Evolutionary conservation across 2,888 invertebrate species (phyloP), one percentile per base, ranked within the genome.

Genomic region (Cephalotes varians): DNA sequence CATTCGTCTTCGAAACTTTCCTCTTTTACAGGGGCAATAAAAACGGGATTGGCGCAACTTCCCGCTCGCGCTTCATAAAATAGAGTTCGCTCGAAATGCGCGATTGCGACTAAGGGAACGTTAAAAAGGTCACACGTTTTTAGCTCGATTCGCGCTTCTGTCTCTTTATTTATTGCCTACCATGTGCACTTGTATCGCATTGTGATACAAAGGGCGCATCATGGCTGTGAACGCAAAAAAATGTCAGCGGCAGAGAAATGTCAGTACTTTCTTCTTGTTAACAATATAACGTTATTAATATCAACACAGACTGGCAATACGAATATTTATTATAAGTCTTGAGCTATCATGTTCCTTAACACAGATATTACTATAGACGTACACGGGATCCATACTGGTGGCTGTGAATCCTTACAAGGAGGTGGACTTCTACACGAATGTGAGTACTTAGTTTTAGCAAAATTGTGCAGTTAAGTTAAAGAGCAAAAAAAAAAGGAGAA

Each of bases 341-440:
- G 49, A 67, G 21, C 18, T 25, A 5, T 51, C 10, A 25, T 85
- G n/a, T 96, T 96, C 95, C 96, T 93, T 93, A 90, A 93, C 86
- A 72, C 67, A 69, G 76, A 85, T 49, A 49, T 76, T 69, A 44
- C 34, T 74, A 82, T 96, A 98, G 98, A 98, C 98, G 83, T 98
- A 98, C 95, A 98, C 98, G 81, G 98, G 98, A 91, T 98, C 98
- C 84, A 98, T 98, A 95, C 96, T 98, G 93, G 97, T 98, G 91
- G 98, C 98, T 91, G 98, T 98, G 91, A 98, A 98, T 95, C 98
- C 98, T 4, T 98, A 98, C 96, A 98, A 98, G 95, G 97, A 97
- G 93, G 96, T 98, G 92, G 97, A 97, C 95, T 97, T 97, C 94
- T 98, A 98, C 95, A 97, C 97, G 90, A 96, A 97, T 96, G 98